Evolutionary conservation across 2,113 vertebrate genomes (phyloP), one percentile per base, ranked within the genome.

Genomic region (Piaya cayana): DNA sequence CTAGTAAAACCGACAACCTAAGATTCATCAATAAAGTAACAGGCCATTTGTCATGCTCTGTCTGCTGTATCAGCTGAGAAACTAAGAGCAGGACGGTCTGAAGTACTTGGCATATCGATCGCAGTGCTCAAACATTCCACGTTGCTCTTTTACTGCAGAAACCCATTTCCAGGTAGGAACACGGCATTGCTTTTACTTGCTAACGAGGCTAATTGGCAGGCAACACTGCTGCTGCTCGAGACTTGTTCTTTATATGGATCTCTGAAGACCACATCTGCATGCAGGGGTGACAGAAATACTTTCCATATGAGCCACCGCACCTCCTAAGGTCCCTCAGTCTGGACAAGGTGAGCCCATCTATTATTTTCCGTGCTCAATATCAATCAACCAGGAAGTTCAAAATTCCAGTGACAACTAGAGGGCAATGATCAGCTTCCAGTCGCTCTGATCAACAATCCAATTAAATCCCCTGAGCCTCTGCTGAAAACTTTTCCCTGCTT

Each of bases 181-280:
- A 94, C 55, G 92, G 85, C 62, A 62, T 79, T 78, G 88, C 89
- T 96, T 96, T 96, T 82, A 26, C 81, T 96, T 92, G 90, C 96
- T 98, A 98, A 97, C 79, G 62, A 97, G 97, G 94, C 70, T 95
- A 98, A 97, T 95, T 97, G 97, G 97, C 97, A 94, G 76, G 77
- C 96, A 90, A n/a, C 72, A 59, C 89, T 47, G 85, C 91, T 67
- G 89, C 91, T 82, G 92, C 59, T 72, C 94, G 83, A 96, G 97
- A 86, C 92, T 96, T 94, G 86, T 53, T 95, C 97, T 88, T 97
- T 86, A 90, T 50, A 75, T 86, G 96, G 96, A 97, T 95, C 96
- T 97, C 97, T 93, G 96, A 95, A 95, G 95, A 96, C 97, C 97
- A 97, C 84, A 96, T 97, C 97, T 94, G 83, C 95, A 85, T 9